Conservation (phyloP, 2,797 vertebrate species). For the Mus spretus region DNA sequence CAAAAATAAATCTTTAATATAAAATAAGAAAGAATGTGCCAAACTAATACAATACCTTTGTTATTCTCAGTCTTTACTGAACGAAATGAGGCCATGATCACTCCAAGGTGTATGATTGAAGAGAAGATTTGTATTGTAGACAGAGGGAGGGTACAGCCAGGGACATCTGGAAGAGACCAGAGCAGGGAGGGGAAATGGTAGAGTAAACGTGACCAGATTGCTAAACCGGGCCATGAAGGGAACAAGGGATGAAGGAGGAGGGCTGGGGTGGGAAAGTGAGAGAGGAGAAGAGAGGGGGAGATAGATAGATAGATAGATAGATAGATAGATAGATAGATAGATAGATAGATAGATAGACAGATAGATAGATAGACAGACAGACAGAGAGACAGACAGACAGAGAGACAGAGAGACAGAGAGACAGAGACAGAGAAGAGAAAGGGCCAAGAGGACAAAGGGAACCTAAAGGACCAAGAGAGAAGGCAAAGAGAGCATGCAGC, state of each 20-base stretch:
- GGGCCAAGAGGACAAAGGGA: neutral
- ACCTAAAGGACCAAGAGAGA: neutral
- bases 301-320: neutral
- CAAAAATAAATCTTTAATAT: neutral
- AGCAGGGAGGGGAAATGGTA: neutral
- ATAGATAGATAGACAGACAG: neutral
- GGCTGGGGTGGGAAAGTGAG: neutral
- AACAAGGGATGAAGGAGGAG: neutral
- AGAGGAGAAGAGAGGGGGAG: neutral
- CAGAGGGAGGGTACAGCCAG: neutral
- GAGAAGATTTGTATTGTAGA: neutral
- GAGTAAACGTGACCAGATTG: neutral
- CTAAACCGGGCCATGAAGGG: no score
- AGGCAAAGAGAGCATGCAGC: neutral
- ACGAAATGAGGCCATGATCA: neutral
- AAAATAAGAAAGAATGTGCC: neutral
- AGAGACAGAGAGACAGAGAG: neutral
- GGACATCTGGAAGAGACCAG: no score
- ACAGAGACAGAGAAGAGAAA: neutral
- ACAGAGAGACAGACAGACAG: neutral
- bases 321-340: neutral
- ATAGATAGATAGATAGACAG: no score
- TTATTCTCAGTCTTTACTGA: neutral
- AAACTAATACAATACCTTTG: constrained; percentile 34
- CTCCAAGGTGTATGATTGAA: no score